Evolutionary conservation across 2,888 invertebrate genomes (phyloP), one percentile per base, ranked within the genome.

Genomic region (Diadegma fenestrale): DNA sequence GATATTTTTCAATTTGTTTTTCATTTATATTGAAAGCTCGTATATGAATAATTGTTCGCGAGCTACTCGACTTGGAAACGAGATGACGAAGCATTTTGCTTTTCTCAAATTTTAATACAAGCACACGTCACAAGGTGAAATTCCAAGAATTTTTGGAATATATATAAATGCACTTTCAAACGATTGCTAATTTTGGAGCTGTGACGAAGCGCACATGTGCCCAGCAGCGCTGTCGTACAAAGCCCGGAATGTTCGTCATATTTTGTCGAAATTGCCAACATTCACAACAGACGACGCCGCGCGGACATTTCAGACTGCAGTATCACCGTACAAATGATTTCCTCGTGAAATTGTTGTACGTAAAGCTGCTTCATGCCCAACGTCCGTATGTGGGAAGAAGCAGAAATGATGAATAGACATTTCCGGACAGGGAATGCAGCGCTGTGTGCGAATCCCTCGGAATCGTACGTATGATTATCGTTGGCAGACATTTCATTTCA

Each of bases 371-470:
- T 19, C 68, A 17, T 26, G 51, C 45, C 19, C 37, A 54, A 48
- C 48, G 58, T 73, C 26, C n/a, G 61, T 22, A 26, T 33, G 37
- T 41, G 45, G 22, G 64, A 37, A 43, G 30, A 43, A 58, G 58
- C 63, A 61, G 76, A 82, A 85, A 85, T 82, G 77, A 85, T 79
- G 61, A 85, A 85, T 85, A 71, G 64, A 22, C 64, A 66, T 82
- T 81, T 63, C 37, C 22, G 41, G 43, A 63, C 61, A 63, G 26
- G 63, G 61, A 51, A 61, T 43, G 14, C 51, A 30, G 45, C 19
- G 33, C 3, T 45, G 33, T 45, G 33, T 54, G 30, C 33, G 26
- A 45, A 12, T 71, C 19, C 54, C 22, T 30, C 61, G 64, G 68
- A 79, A 43, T 73, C 19, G 43, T 73, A 66, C 33, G 69, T 68